A percentile compares a stretch with the other conserved stretches of the same genome.
phyloP scores from a whole-genome alignment of 2,797 vertebrate species.

The Dallia pectoralis region DNA sequence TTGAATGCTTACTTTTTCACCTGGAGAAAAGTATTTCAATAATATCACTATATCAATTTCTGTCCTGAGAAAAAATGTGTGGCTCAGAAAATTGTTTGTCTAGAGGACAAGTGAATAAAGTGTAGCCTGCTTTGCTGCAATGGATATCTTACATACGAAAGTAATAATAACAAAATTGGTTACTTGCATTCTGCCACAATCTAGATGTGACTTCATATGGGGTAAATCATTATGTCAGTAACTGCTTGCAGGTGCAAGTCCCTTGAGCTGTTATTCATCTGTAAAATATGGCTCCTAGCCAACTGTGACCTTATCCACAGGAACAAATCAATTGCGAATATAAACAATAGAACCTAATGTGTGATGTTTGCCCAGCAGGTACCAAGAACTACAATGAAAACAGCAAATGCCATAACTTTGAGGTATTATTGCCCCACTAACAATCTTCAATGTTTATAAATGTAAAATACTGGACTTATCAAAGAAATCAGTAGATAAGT shows the following conservation, averaged over 20 bases:
- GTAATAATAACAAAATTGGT: slow-evolving; percentile 23
- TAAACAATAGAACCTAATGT: slow-evolving; percentile 25
- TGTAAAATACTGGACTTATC: slow-evolving; percentile 19
- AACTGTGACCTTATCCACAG: slow-evolving; percentile 49
- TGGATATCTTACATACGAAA: slow-evolving; percentile 6
- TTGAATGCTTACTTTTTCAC: slow-evolving; percentile 59
- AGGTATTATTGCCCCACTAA: slow-evolving; percentile 22
- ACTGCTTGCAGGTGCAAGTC: slow-evolving; percentile 47
- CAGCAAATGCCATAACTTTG: slow-evolving; percentile 15
- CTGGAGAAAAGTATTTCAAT: slow-evolving; percentile 59
- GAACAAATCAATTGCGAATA: slow-evolving; percentile 62
- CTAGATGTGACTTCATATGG: slow-evolving; percentile 16
- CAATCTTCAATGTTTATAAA: slow-evolving; percentile 13
- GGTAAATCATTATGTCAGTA: slow-evolving; percentile 51
- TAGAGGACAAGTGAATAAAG: slow-evolving; percentile 1
- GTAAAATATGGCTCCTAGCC: slow-evolving; percentile 54
- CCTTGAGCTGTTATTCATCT: slow-evolving; percentile 59
- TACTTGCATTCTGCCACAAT: slow-evolving; percentile 25
- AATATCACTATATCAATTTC: slow-evolving; percentile 39
- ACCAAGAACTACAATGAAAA: slow-evolving; percentile 32
- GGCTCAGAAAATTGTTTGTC: slow-evolving; percentile 22
- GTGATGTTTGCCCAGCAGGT: slow-evolving; percentile 27
- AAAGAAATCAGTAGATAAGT: not conserved
- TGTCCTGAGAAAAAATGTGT: slow-evolving; percentile 41
- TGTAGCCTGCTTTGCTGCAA: slow-evolving; percentile 28